Evolutionary conservation across 2,888 invertebrate genomes (phyloP).

Genomic region (Lasioglossum figueresi): DNA sequence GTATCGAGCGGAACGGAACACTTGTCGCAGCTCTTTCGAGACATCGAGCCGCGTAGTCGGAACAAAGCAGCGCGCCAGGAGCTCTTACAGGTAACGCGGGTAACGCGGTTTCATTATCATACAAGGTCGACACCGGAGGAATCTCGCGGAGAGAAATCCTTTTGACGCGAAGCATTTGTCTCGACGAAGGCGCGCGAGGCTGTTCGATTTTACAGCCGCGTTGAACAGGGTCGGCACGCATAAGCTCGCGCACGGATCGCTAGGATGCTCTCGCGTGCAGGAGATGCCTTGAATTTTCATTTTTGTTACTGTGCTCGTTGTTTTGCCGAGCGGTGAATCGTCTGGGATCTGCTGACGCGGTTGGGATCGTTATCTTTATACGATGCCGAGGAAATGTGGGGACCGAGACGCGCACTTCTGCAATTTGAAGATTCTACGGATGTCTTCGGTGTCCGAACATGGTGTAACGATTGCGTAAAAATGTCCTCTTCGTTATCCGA

Average conservation of each 20-base stretch:
- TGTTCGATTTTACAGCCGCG: constrained; percentile 31
- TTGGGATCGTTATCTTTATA: background rate
- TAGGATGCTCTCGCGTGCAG: background rate
- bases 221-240: constrained; percentile 43
- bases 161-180: constrained; percentile 38
- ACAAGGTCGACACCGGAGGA: constrained; percentile 20
- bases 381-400: background rate
- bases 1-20: constrained; percentile 13
- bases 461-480: background rate
- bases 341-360: background rate
- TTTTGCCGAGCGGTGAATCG: background rate
- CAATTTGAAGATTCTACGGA: background rate
- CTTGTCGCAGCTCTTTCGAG: constrained; percentile 3
- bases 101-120: constrained; percentile 30
- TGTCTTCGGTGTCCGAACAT: background rate
- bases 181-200: constrained; percentile 18
- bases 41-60: constrained; percentile 1
- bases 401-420: background rate
- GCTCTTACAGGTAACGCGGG: background rate
- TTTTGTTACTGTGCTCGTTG: background rate
- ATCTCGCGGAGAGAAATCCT: constrained; percentile 44
- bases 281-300: constrained; percentile 1
- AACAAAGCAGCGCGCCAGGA: constrained; percentile 8
- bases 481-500: background rate
- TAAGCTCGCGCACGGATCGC: background rate